Evolutionary conservation across 2,888 invertebrate genomes (phyloP), one percentile per base, ranked within the genome.

Genomic region (Noctua janthe): DNA sequence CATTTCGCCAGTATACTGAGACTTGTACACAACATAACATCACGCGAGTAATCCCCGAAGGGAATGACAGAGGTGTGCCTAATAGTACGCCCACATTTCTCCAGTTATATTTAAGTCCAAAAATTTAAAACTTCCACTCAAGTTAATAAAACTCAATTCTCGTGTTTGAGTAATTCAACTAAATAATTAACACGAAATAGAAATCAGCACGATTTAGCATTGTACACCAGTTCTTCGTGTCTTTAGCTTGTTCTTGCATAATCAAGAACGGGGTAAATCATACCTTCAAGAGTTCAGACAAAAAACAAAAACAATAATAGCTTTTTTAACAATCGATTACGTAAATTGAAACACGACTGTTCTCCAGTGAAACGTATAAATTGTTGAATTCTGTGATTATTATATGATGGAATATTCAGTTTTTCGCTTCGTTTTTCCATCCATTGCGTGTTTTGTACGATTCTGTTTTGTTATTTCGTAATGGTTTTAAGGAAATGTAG

Each of bases 331-430:
- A 91, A 92, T 92, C 88, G 90, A 91, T 95, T 95, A 92, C 94
- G 92, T 93, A 92, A 95, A 92, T 91, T 87, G 91, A 91, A 91
- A 80, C 94, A 92, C 92, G 93, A 91, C 86, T 85, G 81, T 85
- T 88, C 86, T 86, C 51, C 81, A 83, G 87, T 87, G 89, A 90
- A 90, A 91, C 88, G 88, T 83, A 84, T 88, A 81, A 87, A 90
- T 91, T 89, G 83, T 79, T 86, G 87, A 87, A 84, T 85, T 86
- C 78, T 70, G 78, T 85, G 11, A 69, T 75, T 54, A 69, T 73
- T 66, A 39, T 78, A 75, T 73, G 35, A 49, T 39, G 66, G 43
- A 70, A 64, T 39, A 66, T 69, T 47, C n/a, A 0, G 59, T 43
- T 54, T 66, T 2, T 6, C 3, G 20, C 54, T 71, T 62, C 0